These are phyloP conservation scores for Catonia carolina DNA, from an alignment of 2,888 invertebrate species.

Conservation along the genomic window DNA sequence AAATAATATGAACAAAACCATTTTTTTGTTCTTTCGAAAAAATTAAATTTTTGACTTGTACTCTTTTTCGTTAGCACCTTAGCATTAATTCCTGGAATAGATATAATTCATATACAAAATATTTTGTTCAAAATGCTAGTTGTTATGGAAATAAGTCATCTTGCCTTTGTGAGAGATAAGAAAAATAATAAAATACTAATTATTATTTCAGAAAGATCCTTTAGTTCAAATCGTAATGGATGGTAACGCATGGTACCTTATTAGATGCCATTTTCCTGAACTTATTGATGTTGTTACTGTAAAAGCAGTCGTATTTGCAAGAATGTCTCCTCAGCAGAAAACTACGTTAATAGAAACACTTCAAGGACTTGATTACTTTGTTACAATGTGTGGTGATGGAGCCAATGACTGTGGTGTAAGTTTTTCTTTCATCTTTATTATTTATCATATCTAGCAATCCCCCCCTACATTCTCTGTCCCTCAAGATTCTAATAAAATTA, in stretches of 20 bases:
- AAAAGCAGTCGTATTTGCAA: conserved; percentile 68
- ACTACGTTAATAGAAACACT: conserved; percentile 65
- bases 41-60: too few relatives aligned
- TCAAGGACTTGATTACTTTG: conserved; percentile 61
- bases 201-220: conserved; percentile 4
- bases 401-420: conserved; percentile 76
- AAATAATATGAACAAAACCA: too few relatives aligned
- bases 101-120: too few relatives aligned
- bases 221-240: conserved; percentile 51
- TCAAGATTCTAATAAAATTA: too few relatives aligned
- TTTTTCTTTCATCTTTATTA: conserved; percentile 27
- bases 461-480: too few relatives aligned
- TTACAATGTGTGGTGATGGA: conserved; percentile 67
- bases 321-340: conserved; percentile 78
- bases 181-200: too few relatives aligned
- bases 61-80: too few relatives aligned
- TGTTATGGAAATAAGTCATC: too few relatives aligned
- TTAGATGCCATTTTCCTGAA: conserved; percentile 62
- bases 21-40: too few relatives aligned
- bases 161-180: too few relatives aligned
- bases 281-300: conserved; percentile 57
- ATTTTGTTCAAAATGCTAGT: too few relatives aligned
- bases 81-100: too few relatives aligned
- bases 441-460: not conserved
- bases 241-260: conserved; percentile 67